Percentiles rank a stretch among this genome's conserved stretches.
Evolutionary conservation across 2,113 vertebrate species (phyloP).

Genomic region (Corythornis vintsioides): DNA sequence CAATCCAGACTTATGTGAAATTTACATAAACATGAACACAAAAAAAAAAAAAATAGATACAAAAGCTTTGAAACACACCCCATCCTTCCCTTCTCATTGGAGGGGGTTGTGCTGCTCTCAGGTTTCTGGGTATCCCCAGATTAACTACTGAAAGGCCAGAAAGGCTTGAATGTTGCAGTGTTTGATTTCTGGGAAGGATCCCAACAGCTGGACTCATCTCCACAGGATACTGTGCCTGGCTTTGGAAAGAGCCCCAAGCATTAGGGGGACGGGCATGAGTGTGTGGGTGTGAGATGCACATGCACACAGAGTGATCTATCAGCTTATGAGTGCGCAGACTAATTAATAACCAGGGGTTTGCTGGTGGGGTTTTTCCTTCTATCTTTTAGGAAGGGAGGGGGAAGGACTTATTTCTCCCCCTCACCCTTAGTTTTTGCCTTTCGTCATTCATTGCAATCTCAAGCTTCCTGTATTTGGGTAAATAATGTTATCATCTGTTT

Average conservation of each 20-base stretch:
- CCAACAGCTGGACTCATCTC: constrained; percentile 40
- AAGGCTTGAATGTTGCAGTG: constrained; percentile 29
- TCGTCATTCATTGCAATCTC: constrained; percentile 52
- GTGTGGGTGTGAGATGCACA: not conserved
- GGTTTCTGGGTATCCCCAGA: not conserved
- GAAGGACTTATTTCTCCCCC: not conserved
- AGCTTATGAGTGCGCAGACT: not conserved
- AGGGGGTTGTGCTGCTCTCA: not conserved
- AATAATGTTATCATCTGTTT: constrained; percentile 75
- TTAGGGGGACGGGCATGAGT: not conserved
- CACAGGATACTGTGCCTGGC: not conserved
- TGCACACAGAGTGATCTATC: not conserved
- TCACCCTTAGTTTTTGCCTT: constrained; percentile 41
- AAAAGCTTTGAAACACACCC: not conserved
- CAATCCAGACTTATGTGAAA: not conserved
- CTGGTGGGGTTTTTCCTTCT: not conserved
- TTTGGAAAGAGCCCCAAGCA: constrained; percentile 42
- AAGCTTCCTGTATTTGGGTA: constrained; percentile 68
- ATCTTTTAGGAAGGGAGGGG: not conserved
- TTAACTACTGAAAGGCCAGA: constrained; percentile 50
- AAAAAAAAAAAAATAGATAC: not conserved
- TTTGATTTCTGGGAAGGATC: constrained; percentile 55
- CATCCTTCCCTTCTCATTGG: not conserved
- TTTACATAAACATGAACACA: constrained; percentile 14
- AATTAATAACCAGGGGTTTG: not conserved